Evolutionary conservation across 1,140 invertebrate genomes (phyloP).

Genomic region (Drosophila asahinai): DNA sequence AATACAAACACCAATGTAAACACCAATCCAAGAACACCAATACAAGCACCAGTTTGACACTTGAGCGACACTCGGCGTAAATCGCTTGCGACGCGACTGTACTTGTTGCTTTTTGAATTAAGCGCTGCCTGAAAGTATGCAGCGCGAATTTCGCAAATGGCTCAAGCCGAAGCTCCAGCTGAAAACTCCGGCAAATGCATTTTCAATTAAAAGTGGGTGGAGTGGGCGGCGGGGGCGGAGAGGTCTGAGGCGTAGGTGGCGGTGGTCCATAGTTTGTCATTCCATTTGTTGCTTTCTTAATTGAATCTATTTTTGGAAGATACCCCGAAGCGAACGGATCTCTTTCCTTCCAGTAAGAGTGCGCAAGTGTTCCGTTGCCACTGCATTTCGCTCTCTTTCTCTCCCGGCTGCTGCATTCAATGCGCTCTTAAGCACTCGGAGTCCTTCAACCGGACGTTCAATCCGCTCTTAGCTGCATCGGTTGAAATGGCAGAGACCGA

Average conservation of each 20-base stretch:
- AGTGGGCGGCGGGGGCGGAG: not conserved
- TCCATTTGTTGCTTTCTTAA: conserved; percentile 59
- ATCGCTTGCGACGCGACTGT: conserved; percentile 40
- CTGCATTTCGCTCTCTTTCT: conserved; percentile 38
- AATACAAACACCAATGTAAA: conserved; percentile 8
- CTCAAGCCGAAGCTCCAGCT: conserved; percentile 24
- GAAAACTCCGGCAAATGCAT: conserved; percentile 45
- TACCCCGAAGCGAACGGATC: conserved; percentile 9
- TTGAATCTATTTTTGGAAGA: conserved; percentile 39
- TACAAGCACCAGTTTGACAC: conserved; percentile 18
- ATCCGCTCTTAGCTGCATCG: conserved; percentile 25
- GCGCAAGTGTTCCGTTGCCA: conserved; percentile 30
- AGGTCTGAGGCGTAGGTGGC: not conserved
- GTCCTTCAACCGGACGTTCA: conserved; percentile 4
- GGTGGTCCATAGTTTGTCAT: conserved; percentile 25
- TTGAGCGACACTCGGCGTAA: conserved; percentile 29
- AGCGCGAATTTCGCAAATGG: conserved; percentile 44
- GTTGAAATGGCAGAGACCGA: not conserved
- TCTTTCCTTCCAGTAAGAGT: conserved; percentile 60
- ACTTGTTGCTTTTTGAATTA: conserved; percentile 70
- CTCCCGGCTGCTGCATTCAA: conserved; percentile 26
- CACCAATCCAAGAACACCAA: conserved; percentile 8
- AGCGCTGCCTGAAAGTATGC: conserved; percentile 42
- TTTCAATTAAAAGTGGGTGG: conserved; percentile 48
- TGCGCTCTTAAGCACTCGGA: not conserved